Evolutionary conservation across 2,888 invertebrate genomes (phyloP), one percentile per base, ranked within the genome.

Genomic region (Eupithecia exiguata): DNA sequence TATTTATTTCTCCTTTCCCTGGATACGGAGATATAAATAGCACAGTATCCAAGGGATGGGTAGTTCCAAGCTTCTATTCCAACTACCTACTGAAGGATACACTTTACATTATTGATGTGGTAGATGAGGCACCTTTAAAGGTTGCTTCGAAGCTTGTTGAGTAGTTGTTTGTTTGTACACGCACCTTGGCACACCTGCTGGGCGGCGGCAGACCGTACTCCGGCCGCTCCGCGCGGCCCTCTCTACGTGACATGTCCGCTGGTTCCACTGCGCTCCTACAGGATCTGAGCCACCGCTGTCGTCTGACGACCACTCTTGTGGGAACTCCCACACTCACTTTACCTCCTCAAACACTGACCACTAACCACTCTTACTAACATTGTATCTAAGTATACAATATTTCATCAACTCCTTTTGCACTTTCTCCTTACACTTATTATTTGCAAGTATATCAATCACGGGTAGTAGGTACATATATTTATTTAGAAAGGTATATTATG

Each of bases 131-230:
- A 46, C 1, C 46, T 5, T 46, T 18, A 25, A 25, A 58, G 14
- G n/a, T n/a, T 58, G 12, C 25, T 12, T 25, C 10, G 53, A 21
- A 53, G 21, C 53, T 53, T 43, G 43, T 16, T 46, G 18, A 46
- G 46, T 18, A 46, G 46, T 18, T 43, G 43, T 16, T 43, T 7
- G 38, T 38, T 38, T 38, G 38, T 38, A 38, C 9, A 49, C 86
- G 84, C 79, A 92, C 92, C 86, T 94, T 94, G 18, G 94, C 94
- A 77, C 94, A 94, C 71, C 92, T 93, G 84, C 94, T 94, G 35
- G 93, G 93, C 3, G 94, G 92, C 5, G 93, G 92, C 67, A 88
- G 84, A 0, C 88, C 88, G 77, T 86, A 89, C 69, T 88, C 91
- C 73, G 78, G 84, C 49, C 89, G 85, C 74, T 88, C 90, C 9